These are phyloP conservation scores for Tapera naevia DNA, from an alignment of 2,797 vertebrate genomes.

Conservation along the genomic window DNA sequence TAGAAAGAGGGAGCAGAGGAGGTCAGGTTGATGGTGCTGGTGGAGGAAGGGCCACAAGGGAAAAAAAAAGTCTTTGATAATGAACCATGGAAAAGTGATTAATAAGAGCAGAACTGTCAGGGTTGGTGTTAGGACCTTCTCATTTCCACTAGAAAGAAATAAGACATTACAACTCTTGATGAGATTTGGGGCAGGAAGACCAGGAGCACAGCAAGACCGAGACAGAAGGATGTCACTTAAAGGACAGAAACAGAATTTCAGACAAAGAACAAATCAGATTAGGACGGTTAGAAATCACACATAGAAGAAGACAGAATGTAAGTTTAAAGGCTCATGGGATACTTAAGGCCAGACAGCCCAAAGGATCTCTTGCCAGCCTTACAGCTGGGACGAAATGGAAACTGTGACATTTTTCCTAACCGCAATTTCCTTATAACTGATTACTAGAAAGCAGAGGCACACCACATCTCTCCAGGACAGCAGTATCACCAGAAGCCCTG, in stretches of 20 bases:
- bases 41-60: not conserved
- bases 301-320: not conserved
- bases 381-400: not conserved
- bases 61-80: conserved; percentile 16
- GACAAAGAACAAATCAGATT: not conserved
- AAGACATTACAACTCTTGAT: not conserved
- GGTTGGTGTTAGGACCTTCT: not conserved
- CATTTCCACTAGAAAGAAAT: conserved; percentile 19
- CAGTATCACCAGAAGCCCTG: fast-evolving
- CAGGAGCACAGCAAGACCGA: not conserved
- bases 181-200: not conserved
- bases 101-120: not conserved
- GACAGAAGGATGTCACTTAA: not conserved
- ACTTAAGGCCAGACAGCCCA: not conserved
- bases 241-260: not conserved
- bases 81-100: conserved; percentile 10
- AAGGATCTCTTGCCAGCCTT: not conserved
- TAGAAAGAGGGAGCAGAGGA: not conserved
- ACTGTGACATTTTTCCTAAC: not conserved
- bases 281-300: not conserved
- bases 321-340: not conserved
- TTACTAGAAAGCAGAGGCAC: conserved; percentile 4
- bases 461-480: not conserved
- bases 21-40: conserved; percentile 12
- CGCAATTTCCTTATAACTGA: not conserved